phyloP scores from a whole-genome alignment of 2,797 vertebrate genomes.

The Tokudaia tokunoshimensis region DNA sequence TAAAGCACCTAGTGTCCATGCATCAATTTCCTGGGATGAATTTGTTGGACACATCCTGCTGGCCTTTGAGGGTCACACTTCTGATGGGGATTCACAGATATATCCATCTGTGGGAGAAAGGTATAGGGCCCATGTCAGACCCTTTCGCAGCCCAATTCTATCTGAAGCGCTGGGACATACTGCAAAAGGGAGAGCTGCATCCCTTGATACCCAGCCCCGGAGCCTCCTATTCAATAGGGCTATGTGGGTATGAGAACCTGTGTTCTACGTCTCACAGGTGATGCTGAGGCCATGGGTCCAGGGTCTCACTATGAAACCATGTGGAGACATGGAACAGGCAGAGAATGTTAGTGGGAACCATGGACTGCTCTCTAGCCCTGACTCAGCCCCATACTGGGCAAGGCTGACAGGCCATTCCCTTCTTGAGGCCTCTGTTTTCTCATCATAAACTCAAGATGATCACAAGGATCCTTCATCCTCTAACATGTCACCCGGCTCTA shows the following conservation, averaged over 20 bases:
- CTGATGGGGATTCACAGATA: not conserved
- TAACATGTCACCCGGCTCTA: not conserved
- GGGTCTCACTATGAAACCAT: not conserved
- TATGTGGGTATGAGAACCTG: not conserved
- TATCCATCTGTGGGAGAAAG: not conserved
- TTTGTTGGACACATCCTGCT: not conserved
- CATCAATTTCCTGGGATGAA: slow-evolving; percentile 53
- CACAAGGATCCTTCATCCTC: not conserved
- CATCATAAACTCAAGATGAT: not conserved
- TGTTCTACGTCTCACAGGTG: not conserved
- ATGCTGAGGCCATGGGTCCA: not conserved
- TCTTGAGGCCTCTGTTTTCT: not conserved
- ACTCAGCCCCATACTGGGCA: not conserved
- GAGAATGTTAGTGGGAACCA: not conserved
- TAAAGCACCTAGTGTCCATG: slow-evolving; percentile 62
- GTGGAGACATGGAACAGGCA: too few relatives aligned
- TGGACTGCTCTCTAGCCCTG: not conserved
- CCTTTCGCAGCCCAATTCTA: rapidly evolving
- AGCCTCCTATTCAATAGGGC: not conserved
- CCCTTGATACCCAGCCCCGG: not conserved
- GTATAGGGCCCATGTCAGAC: not conserved
- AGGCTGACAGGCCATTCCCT: not conserved
- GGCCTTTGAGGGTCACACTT: not conserved
- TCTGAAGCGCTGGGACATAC: rapidly evolving
- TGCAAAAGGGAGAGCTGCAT: not conserved